Evolutionary conservation across 37 sponge, comb jelly and placozoan genomes (phyloP).

Genomic region (Sycon ciliatum): DNA sequence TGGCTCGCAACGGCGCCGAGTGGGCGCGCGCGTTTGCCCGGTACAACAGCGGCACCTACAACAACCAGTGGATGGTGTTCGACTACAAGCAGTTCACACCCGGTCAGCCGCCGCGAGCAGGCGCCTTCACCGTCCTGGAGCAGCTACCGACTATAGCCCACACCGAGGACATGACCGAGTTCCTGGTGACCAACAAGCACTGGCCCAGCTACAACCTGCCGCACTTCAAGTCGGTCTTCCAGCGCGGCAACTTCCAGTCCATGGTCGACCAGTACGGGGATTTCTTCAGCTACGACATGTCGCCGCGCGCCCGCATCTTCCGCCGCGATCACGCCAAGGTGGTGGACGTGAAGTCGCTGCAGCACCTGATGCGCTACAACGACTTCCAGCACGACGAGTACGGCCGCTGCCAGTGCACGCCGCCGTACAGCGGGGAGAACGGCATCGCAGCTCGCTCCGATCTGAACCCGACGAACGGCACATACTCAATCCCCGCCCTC

Average conservation of each 20-base stretch:
- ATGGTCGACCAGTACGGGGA: slow-evolving; percentile 67
- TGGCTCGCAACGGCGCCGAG: slow-evolving; percentile 54
- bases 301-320: slow-evolving; percentile 81
- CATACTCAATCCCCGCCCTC: slow-evolving; percentile 69
- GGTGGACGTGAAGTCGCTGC: slow-evolving; percentile 54
- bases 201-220: slow-evolving; percentile 96
- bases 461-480: slow-evolving; percentile 83
- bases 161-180: slow-evolving; percentile 54
- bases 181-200: slow-evolving; percentile 54
- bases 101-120: slow-evolving; percentile 11
- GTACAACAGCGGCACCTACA: slow-evolving; percentile 88
- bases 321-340: slow-evolving; percentile 63
- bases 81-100: slow-evolving; percentile 77
- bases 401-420: slow-evolving; percentile 78
- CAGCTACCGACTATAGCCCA: slow-evolving; percentile 58
- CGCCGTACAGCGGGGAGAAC: slow-evolving; percentile 88
- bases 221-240: slow-evolving; percentile 23
- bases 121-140: slow-evolving; percentile 76
- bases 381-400: slow-evolving; percentile 84
- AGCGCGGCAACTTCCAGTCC: background rate
- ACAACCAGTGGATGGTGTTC: slow-evolving; percentile 86
- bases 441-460: slow-evolving; percentile 83
- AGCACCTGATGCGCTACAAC: slow-evolving; percentile 90
- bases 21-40: slow-evolving; percentile 56
- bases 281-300: slow-evolving; percentile 64